phyloP scores from a whole-genome alignment of 2,888 invertebrate species.

The Perdita meconis region DNA sequence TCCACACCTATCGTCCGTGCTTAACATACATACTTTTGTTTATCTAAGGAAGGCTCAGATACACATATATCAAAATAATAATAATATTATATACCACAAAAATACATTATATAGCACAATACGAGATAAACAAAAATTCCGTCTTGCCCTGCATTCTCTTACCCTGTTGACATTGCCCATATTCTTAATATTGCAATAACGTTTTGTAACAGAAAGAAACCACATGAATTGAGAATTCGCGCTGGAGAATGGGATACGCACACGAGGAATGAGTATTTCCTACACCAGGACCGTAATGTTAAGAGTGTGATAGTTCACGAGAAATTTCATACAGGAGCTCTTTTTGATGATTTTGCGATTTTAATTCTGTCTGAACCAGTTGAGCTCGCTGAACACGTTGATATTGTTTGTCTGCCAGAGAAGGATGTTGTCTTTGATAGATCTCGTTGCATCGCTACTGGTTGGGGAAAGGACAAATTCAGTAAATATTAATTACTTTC shows the following conservation, averaged over 20 bases:
- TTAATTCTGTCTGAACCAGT: conserved; percentile 88
- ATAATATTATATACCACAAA: too few species aligned
- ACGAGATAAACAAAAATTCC: too few species aligned
- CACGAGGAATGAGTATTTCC: conserved; percentile 88
- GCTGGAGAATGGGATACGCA: conserved; percentile 95
- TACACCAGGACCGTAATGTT: conserved; percentile 90
- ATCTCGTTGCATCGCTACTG: conserved; percentile 88
- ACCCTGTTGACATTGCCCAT: too few species aligned
- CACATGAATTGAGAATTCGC: conserved; percentile 85
- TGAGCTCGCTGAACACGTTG: conserved; percentile 88
- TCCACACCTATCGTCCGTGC: too few species aligned
- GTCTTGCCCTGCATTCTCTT: conserved; percentile 90
- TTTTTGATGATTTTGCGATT: conserved; percentile 91
- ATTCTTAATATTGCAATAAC: too few species aligned
- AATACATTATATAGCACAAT: too few species aligned
- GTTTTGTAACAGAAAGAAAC: conserved; percentile 65
- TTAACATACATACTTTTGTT: too few species aligned
- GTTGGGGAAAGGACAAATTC: conserved; percentile 91
- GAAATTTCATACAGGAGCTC: conserved; percentile 87
- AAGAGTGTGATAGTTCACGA: conserved; percentile 86
- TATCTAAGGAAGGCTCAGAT: too few species aligned
- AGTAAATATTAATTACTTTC: conserved; percentile 83
- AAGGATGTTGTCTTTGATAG: conserved; percentile 84
- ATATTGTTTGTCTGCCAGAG: conserved; percentile 88
- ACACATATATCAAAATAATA: too few species aligned